Percentiles rank a stretch among this genome's conserved stretches.
phyloP scores from a whole-genome alignment of 2,113 vertebrate species.

The Smithornis capensis region DNA sequence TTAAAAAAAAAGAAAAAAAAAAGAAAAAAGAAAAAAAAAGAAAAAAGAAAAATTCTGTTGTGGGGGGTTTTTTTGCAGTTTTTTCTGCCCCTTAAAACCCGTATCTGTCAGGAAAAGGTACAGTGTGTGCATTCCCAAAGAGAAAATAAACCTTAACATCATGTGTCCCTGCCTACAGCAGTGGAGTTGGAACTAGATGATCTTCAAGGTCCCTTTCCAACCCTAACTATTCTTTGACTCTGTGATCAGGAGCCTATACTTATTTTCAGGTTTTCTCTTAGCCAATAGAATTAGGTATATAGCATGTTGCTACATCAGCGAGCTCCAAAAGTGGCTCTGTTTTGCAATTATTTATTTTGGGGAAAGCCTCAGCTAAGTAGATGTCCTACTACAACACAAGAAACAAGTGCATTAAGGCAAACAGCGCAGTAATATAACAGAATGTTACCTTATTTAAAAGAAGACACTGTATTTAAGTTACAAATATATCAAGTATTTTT shows the following conservation, averaged over 20 bases:
- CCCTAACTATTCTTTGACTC: not conserved
- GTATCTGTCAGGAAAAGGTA: not conserved
- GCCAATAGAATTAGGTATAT: not conserved
- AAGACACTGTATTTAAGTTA: not conserved
- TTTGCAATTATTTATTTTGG: not conserved
- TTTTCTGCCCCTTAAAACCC: not conserved
- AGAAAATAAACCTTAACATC: not conserved
- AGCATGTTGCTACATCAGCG: not conserved
- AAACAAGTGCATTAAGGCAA: not conserved
- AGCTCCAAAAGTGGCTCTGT: not conserved
- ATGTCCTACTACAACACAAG: not conserved
- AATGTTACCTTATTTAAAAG: not conserved
- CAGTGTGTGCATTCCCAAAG: not conserved
- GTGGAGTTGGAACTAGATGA: not conserved
- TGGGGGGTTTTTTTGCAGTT: not conserved
- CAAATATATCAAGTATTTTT: not conserved
- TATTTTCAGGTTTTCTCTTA: not conserved
- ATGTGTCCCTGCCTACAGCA: not conserved
- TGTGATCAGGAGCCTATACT: not conserved
- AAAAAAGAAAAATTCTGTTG: not conserved
- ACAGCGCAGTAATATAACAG: not conserved
- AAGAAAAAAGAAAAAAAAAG: conserved; percentile 69
- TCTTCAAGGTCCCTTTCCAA: not conserved
- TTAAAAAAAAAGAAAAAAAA: conserved; percentile 73
- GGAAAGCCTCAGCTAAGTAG: not conserved